Evolutionary conservation across 2,888 invertebrate genomes (phyloP), one percentile per base, ranked within the genome.

Genomic region (Calliphora vomitoria): DNA sequence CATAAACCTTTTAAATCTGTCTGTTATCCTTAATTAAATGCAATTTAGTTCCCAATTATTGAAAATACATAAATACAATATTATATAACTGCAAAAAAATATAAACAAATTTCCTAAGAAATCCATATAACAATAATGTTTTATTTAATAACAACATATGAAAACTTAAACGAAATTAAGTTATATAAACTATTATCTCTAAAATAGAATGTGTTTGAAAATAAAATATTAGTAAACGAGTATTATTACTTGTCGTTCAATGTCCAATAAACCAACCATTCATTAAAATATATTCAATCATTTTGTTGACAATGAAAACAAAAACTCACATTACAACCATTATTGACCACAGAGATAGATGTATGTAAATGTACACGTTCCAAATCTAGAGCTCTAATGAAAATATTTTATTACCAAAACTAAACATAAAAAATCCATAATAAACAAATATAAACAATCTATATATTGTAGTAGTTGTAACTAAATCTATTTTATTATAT

Each of bases 341-440:
- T 64, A 75, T 38, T 64, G 62, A 75, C 75, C 62, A 71, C 6
- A 71, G 11, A 50, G 8, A 8, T 47, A 11, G 15, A 15, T n/a
- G 5, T 18, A 50, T 18, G 10, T 50, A 10, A n/a, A 50, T 35
- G n/a, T 4, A 55, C 20, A 20, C 35, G 53, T 18, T 35, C 35
- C 35, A 5, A 53, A 35, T 18, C 6, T 35, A 53, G 2, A 53
- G 53, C 50, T 50, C 5, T 62, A 75, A 75, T 47, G 31, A 72
- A 55, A 75, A 75, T 47, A 62, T 74, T 74, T 41, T 58, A 74
- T 74, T 47, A 60, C n/a, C 50, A 71, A 71, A 71, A 53, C 53
- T 38, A 50, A 53, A 69, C n/a, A 35, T 35, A 5, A 31, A 15
- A 50, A 75, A 47, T 47, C 18, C 60, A 35, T 62, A 10, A 62